Percentiles rank a stretch among this genome's conserved stretches.
Evolutionary conservation across 1,140 invertebrate species (phyloP).

Genomic region (Drosophila pallidifrons): DNA sequence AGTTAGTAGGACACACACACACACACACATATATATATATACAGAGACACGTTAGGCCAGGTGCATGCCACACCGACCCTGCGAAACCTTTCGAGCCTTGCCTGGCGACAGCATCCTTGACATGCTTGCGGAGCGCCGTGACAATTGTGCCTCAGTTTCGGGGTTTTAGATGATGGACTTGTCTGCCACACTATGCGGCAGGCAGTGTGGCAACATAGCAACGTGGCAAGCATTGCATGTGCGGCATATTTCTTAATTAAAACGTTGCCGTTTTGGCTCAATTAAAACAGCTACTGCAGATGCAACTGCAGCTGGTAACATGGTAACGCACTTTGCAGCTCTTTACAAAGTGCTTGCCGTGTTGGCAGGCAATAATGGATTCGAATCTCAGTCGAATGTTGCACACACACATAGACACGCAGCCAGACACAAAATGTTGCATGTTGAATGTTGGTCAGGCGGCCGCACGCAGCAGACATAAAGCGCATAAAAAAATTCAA

Average conservation of each 20-base stretch:
- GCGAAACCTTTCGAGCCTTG: conserved; percentile 37
- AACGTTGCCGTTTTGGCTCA: conserved; percentile 55
- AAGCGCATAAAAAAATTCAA: conserved; percentile 70
- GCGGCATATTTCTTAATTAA: conserved; percentile 67
- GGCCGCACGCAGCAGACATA: conserved; percentile 48
- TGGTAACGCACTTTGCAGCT: conserved; percentile 63
- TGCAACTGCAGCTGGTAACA: conserved; percentile 28
- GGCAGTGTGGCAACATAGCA: background rate
- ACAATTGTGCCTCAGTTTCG: conserved; percentile 62
- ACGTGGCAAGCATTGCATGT: conserved; percentile 12
- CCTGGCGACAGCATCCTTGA: conserved; percentile 72
- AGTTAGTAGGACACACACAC: conserved; percentile 41
- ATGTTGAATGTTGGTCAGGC: conserved; percentile 10
- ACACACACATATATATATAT: conserved; percentile 27
- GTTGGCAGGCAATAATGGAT: conserved; percentile 26
- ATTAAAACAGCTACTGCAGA: conserved; percentile 38
- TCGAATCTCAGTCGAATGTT: conserved; percentile 11
- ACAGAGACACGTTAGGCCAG: conserved; percentile 8
- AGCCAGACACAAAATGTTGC: background rate
- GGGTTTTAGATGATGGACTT: conserved; percentile 30
- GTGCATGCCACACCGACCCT: conserved; percentile 29
- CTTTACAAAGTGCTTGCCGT: conserved; percentile 12
- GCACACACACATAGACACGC: background rate
- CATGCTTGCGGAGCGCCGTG: conserved; percentile 74
- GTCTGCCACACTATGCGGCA: conserved; percentile 10